Evolutionary conservation across 2,888 invertebrate species (phyloP), one percentile per base, ranked within the genome.

Genomic region (Cataglyphis altisquamis): DNA sequence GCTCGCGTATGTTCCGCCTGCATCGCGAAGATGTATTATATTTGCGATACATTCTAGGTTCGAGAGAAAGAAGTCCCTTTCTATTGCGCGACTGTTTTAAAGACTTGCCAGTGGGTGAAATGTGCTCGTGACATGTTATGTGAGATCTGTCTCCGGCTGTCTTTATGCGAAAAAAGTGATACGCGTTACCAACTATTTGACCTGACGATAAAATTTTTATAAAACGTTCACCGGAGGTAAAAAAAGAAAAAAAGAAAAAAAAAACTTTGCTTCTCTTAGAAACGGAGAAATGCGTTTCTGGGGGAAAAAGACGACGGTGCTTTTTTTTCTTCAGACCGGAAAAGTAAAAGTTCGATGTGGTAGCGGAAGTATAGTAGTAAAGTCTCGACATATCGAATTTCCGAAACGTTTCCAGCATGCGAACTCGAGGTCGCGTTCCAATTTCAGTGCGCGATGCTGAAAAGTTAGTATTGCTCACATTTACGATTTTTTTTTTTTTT

Each of bases 1-100:
- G 41, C 67, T 77, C 68, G 55, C 67, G 67, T 55, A 55, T 68
- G 67, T 78, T 78, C 78, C 60, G 72, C 45, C 57, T 60, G 21
- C 78, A 72, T 78, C 72, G 41, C 36, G 45, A 78, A 60, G 78
- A 78, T 72, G 72, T 60, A 78, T 78, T 72, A 78, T 72, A 60
- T 72, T 72, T 72, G 78, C 60, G 72, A 78, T 78, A 72, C 73
- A 72, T 78, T 60, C 78, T 32, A 60, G 70, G 15, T 72, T 60
- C 72, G 60, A 60, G 32, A 70, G 73, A 78, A 78, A 41, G 70
- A 32, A 57, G 21, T 29, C 29, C 21, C 41, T 60, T 78, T 45
- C 32, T 70, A 29, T 70, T 41, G 77, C 41, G 21, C 21, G 3
- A 67, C 48, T 8, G 41, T 70, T 70, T 70, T 70, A 70, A 78